Evolutionary conservation across 1,140 invertebrate species (phyloP), one percentile per base, ranked within the genome.

Genomic region (Drosophila rhopaloa): DNA sequence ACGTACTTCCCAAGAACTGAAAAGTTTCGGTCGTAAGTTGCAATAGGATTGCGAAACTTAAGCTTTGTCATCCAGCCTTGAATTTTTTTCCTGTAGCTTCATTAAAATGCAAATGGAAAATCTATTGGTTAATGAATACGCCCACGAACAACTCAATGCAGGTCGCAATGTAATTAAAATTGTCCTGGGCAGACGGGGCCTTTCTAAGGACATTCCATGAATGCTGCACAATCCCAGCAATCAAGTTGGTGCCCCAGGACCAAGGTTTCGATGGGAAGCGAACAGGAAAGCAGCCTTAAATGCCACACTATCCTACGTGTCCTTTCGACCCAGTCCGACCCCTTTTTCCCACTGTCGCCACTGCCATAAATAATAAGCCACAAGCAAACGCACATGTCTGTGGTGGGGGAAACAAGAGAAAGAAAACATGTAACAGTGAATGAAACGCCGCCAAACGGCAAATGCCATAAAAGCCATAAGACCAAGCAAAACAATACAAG

Each of bases 331-430:
- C 40, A 54, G 9, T n/a, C 37, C 61, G 19, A 19, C 51, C 27
- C 48, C 13, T 27, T 16, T 35, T 53, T 16, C 40, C 35, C 40
- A 14, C 59, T 63, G 53, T 74, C 63, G 46, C 7, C 61, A 68
- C 13, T 58, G 74, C 47, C 81, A 76, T 76, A 79, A 83, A 84
- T 79, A 83, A 79, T 79, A 83, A 58, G 67, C 43, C 76, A 75
- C 79, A 77, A 57, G 46, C 59, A 54, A 29, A 50, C 13, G 43
- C 74, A 57, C 44, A 60, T 51, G 19, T 48, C 38, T 66, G 41
- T 24, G 47, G 10, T 9, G 14, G 1, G 16, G 51, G 27, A 35
- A n/a, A 38, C 3, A n/a, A 32, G 14, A 6, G 47, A 16, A 43
- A 63, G 65, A 65, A 65, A 81, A 35, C 43, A 55, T 53, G 55